Percentiles rank a stretch among this genome's conserved stretches.
Conservation (phyloP, 2,888 invertebrate genomes). For the Chaitophorus viminalis region DNA sequence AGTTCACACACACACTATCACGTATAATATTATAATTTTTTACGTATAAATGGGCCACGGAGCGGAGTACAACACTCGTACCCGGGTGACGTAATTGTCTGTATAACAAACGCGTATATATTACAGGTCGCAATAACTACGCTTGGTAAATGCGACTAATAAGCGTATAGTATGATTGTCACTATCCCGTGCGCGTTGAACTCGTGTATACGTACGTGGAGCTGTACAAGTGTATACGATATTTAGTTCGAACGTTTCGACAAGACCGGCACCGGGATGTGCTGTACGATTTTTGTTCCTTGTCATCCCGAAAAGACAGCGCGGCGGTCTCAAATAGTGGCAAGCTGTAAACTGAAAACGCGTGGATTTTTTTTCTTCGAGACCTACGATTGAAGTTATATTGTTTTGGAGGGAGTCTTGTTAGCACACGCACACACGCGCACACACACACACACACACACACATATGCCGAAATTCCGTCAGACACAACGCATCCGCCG, state of each 20-base stretch:
- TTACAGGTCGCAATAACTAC: not conserved
- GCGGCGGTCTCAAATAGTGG: not conserved
- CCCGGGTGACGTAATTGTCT: not conserved
- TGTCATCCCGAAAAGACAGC: not conserved
- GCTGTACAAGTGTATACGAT: no score
- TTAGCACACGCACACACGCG: conserved; percentile 9
- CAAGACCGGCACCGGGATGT: no score
- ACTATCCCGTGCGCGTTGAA: no score
- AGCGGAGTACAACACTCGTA: not conserved
- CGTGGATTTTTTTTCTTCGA: not conserved
- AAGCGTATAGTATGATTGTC: no score
- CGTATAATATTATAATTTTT: no score
- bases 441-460: not conserved
- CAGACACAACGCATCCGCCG: conserved; percentile 24
- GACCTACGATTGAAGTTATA: not conserved
- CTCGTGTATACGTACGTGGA: no score
- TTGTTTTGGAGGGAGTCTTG: conserved; percentile 48
- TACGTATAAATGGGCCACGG: no score
- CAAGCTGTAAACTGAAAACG: conserved; percentile 21
- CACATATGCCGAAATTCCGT: conserved; percentile 37
- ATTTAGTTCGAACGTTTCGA: no score
- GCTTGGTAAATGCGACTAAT: not conserved
- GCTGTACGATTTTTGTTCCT: not conserved
- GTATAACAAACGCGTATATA: not conserved
- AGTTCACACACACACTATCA: no score